Conservation (phyloP, 2,113 vertebrate species). For the Pygoscelis adeliae region DNA sequence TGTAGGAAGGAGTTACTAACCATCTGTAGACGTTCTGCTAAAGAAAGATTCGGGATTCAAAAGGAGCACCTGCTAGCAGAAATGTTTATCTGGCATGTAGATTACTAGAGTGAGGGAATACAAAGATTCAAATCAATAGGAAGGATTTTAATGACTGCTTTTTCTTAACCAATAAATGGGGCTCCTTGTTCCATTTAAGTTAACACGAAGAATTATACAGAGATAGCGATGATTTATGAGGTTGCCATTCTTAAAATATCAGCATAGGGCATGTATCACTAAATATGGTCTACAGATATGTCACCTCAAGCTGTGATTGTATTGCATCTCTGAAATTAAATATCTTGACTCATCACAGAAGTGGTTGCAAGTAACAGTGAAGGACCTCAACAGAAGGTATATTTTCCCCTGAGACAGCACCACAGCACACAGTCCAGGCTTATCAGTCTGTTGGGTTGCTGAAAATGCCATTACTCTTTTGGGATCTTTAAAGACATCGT, state of each 20-base stretch:
- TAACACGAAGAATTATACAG: not conserved
- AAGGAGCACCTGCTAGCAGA: not conserved
- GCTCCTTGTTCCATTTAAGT: not conserved
- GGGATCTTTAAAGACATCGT: not conserved
- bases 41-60: not conserved
- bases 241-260: constrained; percentile 1
- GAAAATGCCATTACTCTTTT: not conserved
- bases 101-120: not conserved
- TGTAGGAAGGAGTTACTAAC: not conserved
- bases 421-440: not conserved
- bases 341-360: not conserved
- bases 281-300: not conserved
- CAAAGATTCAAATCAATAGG: not conserved
- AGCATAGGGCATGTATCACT: not conserved
- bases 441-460: not conserved
- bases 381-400: not conserved
- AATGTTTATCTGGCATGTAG: not conserved
- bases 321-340: not conserved
- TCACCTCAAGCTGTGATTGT: not conserved
- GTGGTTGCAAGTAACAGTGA: not conserved
- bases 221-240: not conserved
- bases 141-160: constrained; percentile 8
- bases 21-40: not conserved
- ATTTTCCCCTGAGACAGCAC: not conserved
- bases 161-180: constrained; percentile 28